These are phyloP conservation scores for Scaptomyza hsui DNA, from an alignment of 1,140 invertebrate genomes.

Conservation along the genomic window DNA sequence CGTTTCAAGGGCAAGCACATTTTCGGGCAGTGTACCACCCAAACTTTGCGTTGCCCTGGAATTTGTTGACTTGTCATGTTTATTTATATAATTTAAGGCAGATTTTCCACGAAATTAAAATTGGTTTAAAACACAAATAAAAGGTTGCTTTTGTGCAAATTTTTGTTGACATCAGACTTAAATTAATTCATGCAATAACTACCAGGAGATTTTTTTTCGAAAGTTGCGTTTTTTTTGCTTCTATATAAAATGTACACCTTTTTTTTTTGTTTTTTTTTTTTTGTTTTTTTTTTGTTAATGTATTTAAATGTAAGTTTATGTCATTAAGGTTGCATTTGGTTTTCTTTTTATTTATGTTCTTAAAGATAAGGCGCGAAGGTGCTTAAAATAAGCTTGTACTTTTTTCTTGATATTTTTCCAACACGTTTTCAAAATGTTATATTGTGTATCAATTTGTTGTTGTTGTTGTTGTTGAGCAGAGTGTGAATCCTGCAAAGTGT, in stretches of 20 bases:
- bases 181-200: slow-evolving; percentile 61
- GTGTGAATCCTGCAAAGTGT: slow-evolving; percentile 17
- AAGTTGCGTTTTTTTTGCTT: slow-evolving; percentile 55
- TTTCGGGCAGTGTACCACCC: background rate
- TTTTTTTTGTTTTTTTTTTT: slow-evolving; percentile 60
- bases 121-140: slow-evolving; percentile 51
- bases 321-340: slow-evolving; percentile 56
- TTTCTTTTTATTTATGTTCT: slow-evolving; percentile 84
- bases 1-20: slow-evolving; percentile 11
- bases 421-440: slow-evolving; percentile 78
- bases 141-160: slow-evolving; percentile 50
- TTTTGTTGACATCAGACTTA: slow-evolving; percentile 39
- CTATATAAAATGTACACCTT: slow-evolving; percentile 54
- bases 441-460: slow-evolving; percentile 56
- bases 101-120: slow-evolving; percentile 88
- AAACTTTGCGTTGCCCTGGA: slow-evolving; percentile 3
- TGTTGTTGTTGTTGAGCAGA: slow-evolving; percentile 36
- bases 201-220: slow-evolving; percentile 70
- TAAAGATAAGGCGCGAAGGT: slow-evolving; percentile 90
- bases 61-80: slow-evolving; percentile 72
- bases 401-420: slow-evolving; percentile 87
- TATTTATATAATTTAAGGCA: slow-evolving; percentile 86
- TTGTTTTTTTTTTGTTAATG: slow-evolving; percentile 62
- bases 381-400: slow-evolving; percentile 90
- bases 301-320: slow-evolving; percentile 77